Base-by-base conservation (phyloP, 64 coral and sea anemone species). In the Montipora cactus region DNA sequence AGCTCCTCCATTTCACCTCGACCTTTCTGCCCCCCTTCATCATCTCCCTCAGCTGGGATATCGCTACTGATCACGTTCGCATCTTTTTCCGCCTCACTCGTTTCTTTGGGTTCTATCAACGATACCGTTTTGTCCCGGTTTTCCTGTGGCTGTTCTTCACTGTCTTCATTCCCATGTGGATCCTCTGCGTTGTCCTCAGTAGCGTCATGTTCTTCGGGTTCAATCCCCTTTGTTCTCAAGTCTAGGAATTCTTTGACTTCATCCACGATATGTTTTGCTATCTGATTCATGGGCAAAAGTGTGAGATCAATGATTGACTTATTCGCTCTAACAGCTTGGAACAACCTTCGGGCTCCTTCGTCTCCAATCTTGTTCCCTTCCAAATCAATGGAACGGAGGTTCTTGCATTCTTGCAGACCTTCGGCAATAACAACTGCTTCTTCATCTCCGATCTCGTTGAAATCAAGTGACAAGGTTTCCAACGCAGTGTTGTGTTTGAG, bases 331-430 rank as follows among this genome's bases (percentile, higher is more conserved):
- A 95, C 78, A 8, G 96, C 96, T 55, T 97, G 77, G 50, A 97
- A 82, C 25, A 97, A 77, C 58, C 90, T 95, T 37, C 49, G 88
- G 18, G 84, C 98, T 68, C 98, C 98, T 87, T 93, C 87, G 21
- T 99, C 92, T 20, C 98, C 92, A 73, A 99, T 99, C 76, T 81
- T 96, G 64, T 99, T 99, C 19, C 94, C 92, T 62, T 99, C 98
- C 46, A 99, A 79, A 80, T 99, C 98, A 50, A 99, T 68, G 11
- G 92, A 99, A 12, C 98, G 92, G 49, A 99, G 95, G 16, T 83
- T 58, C 74, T 76, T 83, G 74, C 88, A 94, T n/a, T 84, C 66
- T 23, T 84, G 92, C 59, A 99, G 83, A 22, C 94, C 98, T 75
- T 99, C 95, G 47, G 98, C 92, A 80, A 99, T 68, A 12, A 79